Evolutionary conservation across 2,888 invertebrate genomes (phyloP), one percentile per base, ranked within the genome.

Genomic region (Agelastica alni): DNA sequence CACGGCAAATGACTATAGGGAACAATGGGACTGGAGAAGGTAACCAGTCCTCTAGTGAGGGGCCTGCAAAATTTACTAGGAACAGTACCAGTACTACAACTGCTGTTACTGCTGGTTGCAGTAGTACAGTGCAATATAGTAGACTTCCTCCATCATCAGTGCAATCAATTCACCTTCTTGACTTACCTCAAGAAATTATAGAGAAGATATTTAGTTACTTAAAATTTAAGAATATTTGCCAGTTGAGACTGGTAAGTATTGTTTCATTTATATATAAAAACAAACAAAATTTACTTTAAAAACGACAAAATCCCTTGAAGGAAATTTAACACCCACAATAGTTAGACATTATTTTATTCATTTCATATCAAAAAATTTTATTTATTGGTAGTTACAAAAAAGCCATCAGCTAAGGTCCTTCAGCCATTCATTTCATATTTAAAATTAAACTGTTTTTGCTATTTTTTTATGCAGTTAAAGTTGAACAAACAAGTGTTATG

Each of bases 131-230:
- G 70, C 63, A 44, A 60, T 69, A 53, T 55, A 62, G 56, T 46
- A 64, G 51, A 51, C 53, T 46, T 31, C 51, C 44, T 67, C 66
- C 48, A 64, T 51, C 62, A 51, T 59, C 59, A 51, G 61, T 59
- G 59, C 65, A 66, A 55, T 62, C 64, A 58, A 61, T 66, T 57
- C 70, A 79, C 70, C 75, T 92, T 56, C 77, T 90, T 60, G 87
- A 92, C 76, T 77, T 93, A 70, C 93, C 93, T 14, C 81, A 84
- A 64, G 93, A 93, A 79, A 80, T 93, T 62, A 77, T 91, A 58
- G 88, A 89, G 71, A 91, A 90, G 75, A 88, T 92, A 64, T 83
- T 91, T 66, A 80, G 85, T 60, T 86, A 85, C 71, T 75, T 90
- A 68, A 85, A 85, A 64, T 93, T 84, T 77, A 91, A 90, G 75